phyloP scores from a whole-genome alignment of 2,113 vertebrate species.

The Phyllostomus discolor region DNA sequence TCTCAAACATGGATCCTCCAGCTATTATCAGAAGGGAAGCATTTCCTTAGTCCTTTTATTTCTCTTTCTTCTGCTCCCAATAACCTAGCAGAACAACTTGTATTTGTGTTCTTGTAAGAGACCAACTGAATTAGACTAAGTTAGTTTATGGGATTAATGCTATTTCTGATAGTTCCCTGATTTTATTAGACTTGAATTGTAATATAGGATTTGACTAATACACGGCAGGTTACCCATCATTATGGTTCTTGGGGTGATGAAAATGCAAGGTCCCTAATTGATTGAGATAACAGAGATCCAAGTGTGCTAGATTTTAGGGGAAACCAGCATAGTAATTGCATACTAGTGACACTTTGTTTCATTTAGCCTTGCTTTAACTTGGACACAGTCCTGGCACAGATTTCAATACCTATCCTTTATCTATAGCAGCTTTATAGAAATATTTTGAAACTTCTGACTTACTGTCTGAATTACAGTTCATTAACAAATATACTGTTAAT shows the following conservation, averaged over 20 bases:
- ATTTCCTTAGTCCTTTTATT: background rate
- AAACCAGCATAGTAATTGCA: background rate
- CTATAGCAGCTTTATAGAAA: background rate
- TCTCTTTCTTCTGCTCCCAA: background rate
- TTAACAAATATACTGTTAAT: background rate
- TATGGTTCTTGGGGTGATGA: background rate
- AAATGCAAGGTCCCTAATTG: background rate
- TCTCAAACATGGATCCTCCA: background rate
- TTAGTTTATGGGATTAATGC: background rate
- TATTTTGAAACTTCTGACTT: constrained; percentile 26
- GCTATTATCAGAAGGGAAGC: background rate
- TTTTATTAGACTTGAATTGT: constrained; percentile 9
- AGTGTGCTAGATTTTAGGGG: background rate
- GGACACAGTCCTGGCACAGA: background rate
- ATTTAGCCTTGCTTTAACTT: constrained; percentile 4
- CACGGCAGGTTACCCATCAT: background rate
- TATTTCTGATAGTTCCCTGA: constrained; percentile 33
- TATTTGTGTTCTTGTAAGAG: constrained; percentile 20
- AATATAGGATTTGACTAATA: background rate
- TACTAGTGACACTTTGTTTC: background rate
- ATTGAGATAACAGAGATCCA: background rate
- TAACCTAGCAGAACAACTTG: background rate
- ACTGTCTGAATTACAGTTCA: constrained; percentile 2
- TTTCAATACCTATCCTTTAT: background rate
- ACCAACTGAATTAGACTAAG: background rate